These are phyloP conservation scores for Rhingia campestris DNA, from an alignment of 2,888 invertebrate species.

Conservation along the genomic window DNA sequence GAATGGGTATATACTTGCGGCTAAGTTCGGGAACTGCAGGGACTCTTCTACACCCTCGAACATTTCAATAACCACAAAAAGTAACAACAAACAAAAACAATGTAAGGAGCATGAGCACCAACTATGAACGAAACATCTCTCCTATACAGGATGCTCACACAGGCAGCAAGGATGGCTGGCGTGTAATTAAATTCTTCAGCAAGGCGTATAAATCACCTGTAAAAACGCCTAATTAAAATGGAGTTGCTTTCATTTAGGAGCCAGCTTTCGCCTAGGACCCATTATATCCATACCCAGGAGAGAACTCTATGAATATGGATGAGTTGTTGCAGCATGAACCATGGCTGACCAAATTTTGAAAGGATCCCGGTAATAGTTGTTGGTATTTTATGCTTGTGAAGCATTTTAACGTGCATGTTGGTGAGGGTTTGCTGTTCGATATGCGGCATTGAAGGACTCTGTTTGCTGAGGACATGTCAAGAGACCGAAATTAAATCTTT, in stretches of 20 bases:
- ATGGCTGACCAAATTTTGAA: constrained; percentile 26
- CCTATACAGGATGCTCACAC: not conserved
- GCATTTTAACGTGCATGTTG: constrained; percentile 38
- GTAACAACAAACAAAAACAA: constrained; percentile 40
- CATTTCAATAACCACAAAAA: constrained; percentile 70
- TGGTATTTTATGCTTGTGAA: constrained; percentile 20
- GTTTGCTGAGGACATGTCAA: not conserved
- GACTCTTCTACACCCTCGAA: constrained; percentile 49
- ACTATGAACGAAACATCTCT: constrained; percentile 39
- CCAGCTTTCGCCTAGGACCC: constrained; percentile 35
- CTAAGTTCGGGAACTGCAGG: constrained; percentile 38
- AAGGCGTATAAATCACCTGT: constrained; percentile 70
- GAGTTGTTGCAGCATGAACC: constrained; percentile 56
- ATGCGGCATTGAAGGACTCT: not conserved
- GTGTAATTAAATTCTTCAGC: constrained; percentile 71
- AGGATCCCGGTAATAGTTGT: constrained; percentile 35
- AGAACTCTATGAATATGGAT: constrained; percentile 62
- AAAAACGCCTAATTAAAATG: constrained; percentile 68
- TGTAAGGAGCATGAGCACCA: not conserved
- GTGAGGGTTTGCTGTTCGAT: constrained; percentile 44
- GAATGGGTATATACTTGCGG: constrained; percentile 29
- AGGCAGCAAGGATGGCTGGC: constrained; percentile 19
- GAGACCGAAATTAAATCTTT: not conserved
- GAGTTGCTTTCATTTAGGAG: constrained; percentile 57
- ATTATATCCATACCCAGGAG: not conserved